These are phyloP conservation scores for Didymodactylos carnosus DNA, from an alignment of 2,888 invertebrate species.

Conservation along the genomic window DNA sequence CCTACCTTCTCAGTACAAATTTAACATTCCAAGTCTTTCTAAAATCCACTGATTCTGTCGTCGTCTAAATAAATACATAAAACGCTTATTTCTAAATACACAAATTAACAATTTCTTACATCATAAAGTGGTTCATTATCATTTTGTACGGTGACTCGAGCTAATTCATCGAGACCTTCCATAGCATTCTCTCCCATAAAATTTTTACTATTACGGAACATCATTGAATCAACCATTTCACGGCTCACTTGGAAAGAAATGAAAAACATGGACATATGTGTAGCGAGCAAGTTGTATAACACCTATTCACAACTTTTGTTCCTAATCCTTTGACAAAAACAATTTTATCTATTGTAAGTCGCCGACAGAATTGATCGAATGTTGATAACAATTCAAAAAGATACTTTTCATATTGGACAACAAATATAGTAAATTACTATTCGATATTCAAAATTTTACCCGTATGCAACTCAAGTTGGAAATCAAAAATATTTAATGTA, in stretches of 20 bases:
- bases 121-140: constrained; percentile 62
- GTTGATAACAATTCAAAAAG: no score
- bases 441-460: no score
- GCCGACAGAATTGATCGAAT: no score
- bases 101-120: background rate
- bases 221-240: background rate
- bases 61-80: background rate
- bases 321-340: no score
- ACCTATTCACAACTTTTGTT: no score
- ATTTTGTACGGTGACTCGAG: constrained; percentile 84
- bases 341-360: no score
- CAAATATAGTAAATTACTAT: no score
- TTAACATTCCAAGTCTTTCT: constrained; percentile 45
- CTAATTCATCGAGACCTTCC: constrained; percentile 77
- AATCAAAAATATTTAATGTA: no score
- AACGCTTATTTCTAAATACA: background rate
- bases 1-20: constrained; percentile 52
- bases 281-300: no score
- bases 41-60: constrained; percentile 23
- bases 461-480: no score
- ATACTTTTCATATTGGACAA: no score
- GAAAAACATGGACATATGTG: no score
- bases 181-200: constrained; percentile 35
- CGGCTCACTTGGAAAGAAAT: background rate
- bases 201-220: background rate